Base-by-base conservation (phyloP, 2,113 vertebrate genomes). In the Phalacrocorax pelagicus region DNA sequence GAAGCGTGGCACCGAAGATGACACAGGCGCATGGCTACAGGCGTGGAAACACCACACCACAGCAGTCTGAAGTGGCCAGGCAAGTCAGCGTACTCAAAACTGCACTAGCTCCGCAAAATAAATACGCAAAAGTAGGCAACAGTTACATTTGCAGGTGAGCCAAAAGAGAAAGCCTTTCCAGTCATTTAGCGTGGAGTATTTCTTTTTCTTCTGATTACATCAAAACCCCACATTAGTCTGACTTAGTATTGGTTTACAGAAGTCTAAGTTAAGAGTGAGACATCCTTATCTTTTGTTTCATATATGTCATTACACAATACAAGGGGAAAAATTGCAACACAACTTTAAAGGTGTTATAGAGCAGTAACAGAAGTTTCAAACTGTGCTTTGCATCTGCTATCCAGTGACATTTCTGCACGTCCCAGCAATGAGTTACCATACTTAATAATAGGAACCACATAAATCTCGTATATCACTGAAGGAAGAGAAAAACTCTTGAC, bases 401-500 rank as follows among this genome's bases (percentile, higher is more conserved):
- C 36, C 5, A 5, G 57, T 27, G 61, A 75, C 36, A 73, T 38
- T 86, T 86, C 51, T 62, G 51, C 13, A 6, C 3, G 12, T 49
- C 38, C 61, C 36, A 65, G 71, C 17, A 54, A 0, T 26, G 49
- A 86, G 46, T 32, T 61, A 63, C 36, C 21, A 10, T 29, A 78
- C n/a, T 81, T 80, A 54, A 57, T 51, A 66, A 44, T 84, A 86
- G 15, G 49, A 91, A 79, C 29, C 26, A 63, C 47, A 66, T 55
- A 82, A 47, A 81, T 52, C 57, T 82, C 51, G 40, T 54, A 72
- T 47, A 57, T n/a, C 49, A 63, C 30, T 91, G 61, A 65, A 89
- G 54, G 34, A 91, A 62, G 18, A 93, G 65, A 30, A 55, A 66
- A 96, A 72, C 38, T 67, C 69, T 75, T 72, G 46, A 21, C 62